Base-by-base conservation (phyloP, 2,113 vertebrate genomes). In the Salminus brasiliensis region DNA sequence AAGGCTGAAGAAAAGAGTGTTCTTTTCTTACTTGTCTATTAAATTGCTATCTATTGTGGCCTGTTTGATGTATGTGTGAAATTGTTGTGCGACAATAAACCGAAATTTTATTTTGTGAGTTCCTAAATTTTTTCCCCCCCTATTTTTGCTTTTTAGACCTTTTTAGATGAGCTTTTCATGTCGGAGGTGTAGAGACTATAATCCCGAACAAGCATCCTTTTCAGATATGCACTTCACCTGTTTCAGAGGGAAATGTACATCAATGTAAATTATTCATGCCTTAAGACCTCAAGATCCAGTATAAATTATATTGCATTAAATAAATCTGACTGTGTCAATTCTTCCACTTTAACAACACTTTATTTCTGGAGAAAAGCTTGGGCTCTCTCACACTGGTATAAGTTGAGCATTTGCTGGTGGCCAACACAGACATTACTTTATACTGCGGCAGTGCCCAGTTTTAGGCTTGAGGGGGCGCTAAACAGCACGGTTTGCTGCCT, bases 81-180 rank as follows among this genome's bases (percentile, higher is more conserved):
- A 83, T 88, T 85, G 87, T 91, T 91, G 86, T 88, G 82, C 81
- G 83, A 87, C 85, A 90, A 91, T 92, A 90, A 92, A 92, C 85
- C 86, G 74, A 86, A 79, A 85, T 91, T 90, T 88, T 87, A 87
- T 91, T 89, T 90, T 87, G 87, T 83, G 84, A 86, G 81, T 87
- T 88, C 74, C 84, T 88, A 83, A 69, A 73, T 74, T 80, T 72
- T 82, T 85, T 76, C 30, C 53, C 34, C 36, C 13, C 15, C 6
- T 60, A 34, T 43, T 52, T 18, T 63, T 23, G 7, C 25, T 55
- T 52, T 80, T n/a, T n/a, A n/a, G 5, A 71, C 72, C 63, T 72
- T 72, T 71, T 27, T 76, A 78, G 71, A 80, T 69, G 49, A 76
- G 70, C 49, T 83, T 85, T 74, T 81, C 71, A 74, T 53, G 52